phyloP scores from a whole-genome alignment of 2,888 invertebrate species.

The Acleris laterana region DNA sequence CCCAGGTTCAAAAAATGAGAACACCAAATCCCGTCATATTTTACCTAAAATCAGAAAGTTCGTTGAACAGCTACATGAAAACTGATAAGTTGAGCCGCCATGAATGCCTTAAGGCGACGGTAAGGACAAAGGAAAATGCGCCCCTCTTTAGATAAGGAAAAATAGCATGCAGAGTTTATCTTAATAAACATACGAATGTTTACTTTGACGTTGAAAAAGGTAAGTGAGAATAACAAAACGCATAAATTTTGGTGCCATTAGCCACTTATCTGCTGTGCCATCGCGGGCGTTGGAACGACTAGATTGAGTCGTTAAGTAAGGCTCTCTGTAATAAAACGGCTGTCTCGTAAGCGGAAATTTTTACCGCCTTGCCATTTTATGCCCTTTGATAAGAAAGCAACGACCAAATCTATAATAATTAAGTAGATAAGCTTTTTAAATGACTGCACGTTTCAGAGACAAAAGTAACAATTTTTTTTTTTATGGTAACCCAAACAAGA shows the following conservation, averaged over 20 bases:
- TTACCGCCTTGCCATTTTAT: constrained; percentile 46
- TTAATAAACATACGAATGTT: constrained; percentile 36
- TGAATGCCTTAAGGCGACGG: constrained; percentile 8
- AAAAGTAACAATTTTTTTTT: too few relatives aligned
- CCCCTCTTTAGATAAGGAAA: constrained; percentile 28
- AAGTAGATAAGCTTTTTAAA: constrained; percentile 43
- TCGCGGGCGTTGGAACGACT: constrained; percentile 47
- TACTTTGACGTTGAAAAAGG: constrained; percentile 31
- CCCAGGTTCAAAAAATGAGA: neutral
- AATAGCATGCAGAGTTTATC: constrained; percentile 31
- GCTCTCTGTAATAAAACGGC: constrained; percentile 51
- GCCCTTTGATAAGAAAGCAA: constrained; percentile 45
- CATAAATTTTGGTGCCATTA: constrained; percentile 43
- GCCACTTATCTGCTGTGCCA: constrained; percentile 48
- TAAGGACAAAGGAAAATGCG: constrained; percentile 26
- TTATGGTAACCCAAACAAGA: too few relatives aligned
- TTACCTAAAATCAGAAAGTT: constrained; percentile 20
- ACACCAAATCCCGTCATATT: constrained; percentile 8
- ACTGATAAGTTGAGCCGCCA: constrained; percentile 27
- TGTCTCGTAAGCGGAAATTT: constrained; percentile 49
- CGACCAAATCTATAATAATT: constrained; percentile 47
- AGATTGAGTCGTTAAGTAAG: constrained; percentile 50
- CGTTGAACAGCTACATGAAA: constrained; percentile 16
- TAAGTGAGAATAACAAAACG: constrained; percentile 33
- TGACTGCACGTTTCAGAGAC: neutral